These are phyloP conservation scores for Corvus hawaiiensis DNA, from an alignment of 2,113 vertebrate genomes.

Conservation along the genomic window DNA sequence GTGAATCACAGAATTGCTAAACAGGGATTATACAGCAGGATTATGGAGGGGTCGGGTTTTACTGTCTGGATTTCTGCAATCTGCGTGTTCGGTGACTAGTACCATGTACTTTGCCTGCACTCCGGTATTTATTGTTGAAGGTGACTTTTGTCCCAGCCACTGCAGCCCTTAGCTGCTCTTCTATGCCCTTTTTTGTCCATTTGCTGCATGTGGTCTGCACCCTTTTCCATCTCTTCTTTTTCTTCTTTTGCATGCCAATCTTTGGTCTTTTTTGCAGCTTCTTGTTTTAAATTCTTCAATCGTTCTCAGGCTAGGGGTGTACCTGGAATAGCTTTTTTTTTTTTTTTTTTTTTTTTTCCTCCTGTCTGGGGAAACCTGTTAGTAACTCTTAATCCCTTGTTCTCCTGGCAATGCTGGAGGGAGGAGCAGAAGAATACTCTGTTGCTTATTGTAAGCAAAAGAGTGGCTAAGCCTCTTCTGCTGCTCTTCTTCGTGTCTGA, in stretches of 20 bases:
- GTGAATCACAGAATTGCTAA: not conserved
- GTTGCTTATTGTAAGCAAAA: not conserved
- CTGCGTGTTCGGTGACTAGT: not conserved
- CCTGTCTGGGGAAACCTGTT: not conserved
- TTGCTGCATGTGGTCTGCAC: not conserved
- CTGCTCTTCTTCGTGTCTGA: not conserved
- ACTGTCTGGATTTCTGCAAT: not conserved
- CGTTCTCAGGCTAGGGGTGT: not conserved
- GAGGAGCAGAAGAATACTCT: not conserved
- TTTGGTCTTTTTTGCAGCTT: not conserved
- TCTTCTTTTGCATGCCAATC: not conserved
- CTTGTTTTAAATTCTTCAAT: not conserved
- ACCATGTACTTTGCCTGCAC: constrained; percentile 26
- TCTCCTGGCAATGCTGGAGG: not conserved
- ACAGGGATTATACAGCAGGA: not conserved
- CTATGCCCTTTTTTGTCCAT: not conserved
- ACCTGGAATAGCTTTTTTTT: not conserved
- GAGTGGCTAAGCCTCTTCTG: not conserved
- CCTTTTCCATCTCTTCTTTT: not conserved
- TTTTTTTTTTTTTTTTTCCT: not conserved
- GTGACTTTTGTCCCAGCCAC: constrained; percentile 44
- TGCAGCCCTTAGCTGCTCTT: not conserved
- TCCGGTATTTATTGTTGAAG: not conserved
- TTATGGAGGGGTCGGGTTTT: not conserved
- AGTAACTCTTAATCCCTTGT: not conserved